Base-by-base conservation (phyloP, 2,888 invertebrate genomes). In the Neria commutata region DNA sequence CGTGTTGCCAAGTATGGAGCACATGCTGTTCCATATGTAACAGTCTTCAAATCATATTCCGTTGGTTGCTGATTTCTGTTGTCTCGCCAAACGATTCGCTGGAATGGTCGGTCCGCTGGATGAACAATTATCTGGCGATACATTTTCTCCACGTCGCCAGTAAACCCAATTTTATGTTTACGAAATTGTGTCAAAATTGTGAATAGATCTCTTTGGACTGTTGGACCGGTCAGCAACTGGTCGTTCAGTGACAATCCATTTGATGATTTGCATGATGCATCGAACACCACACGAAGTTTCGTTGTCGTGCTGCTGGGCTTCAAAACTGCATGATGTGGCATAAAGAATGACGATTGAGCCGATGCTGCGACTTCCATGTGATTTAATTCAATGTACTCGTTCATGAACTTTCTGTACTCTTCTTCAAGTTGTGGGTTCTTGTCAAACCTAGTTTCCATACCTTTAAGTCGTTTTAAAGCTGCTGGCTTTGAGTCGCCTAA, bases 401-500 rank as follows among this genome's bases (percentile, higher is more conserved):
- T 5, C 46, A 64, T 62, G 46, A 62, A 54, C 8, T 33, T 48
- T n/a, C 46, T 57, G 42, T 55, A 64, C 34, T 61, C 57, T 21
- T 2, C 16, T 14, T 48, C 40, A 16, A 47, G 40, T 1, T n/a
- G 40, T 42, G 17, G 24, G 33, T 49, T 48, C 21, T 48, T 59
- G 6, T 10, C 3, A 42, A 64, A 55, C 17, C 34, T 49, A 0
- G 33, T 51, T 40, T 64, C 57, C 59, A 59, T 59, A 26, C 45
- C 49, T 3, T 29, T 19, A n/a, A 61, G 46, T 29, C 52, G 45
- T 4, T 34, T 47, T 6, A 23, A 10, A 2, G 59, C 59, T 16
- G 23, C 17, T 26, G 34, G 0, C 23, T 33, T 56, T 2, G 53
- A 60, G 6, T 60, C 53, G 16, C 60, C 56, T 16, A 60, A n/a